Evolutionary conservation across 2,888 invertebrate genomes (phyloP), one percentile per base, ranked within the genome.

Genomic region (Dicyrtomina minuta): DNA sequence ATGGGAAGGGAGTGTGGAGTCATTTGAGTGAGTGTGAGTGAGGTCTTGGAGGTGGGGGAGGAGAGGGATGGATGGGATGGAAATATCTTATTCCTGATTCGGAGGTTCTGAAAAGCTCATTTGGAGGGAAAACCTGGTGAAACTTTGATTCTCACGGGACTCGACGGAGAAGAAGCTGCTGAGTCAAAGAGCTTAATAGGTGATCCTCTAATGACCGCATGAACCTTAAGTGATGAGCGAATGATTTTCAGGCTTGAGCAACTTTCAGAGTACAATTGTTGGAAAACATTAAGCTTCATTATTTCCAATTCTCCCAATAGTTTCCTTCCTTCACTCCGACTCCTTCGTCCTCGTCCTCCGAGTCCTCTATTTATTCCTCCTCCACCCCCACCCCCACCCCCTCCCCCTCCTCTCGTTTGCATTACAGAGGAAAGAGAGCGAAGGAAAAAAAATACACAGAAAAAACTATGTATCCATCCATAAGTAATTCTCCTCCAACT

Each of bases 141-240:
- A 24, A 15, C 5, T 55, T 22, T 15, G 17, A 20, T 20, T 55
- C 55, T 24, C 55, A 20, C 24, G 24, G 24, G 55, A 24, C 22
- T 3, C 17, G 24, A 20, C 5, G 20, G 17, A 20, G 4, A 20
- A 5, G 20, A 24, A 55, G 43, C 27, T 33, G 43, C 59, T 41
- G 59, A 60, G 59, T 60, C 59, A 41, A 41, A 60, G 17, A 15
- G 58, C 33, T 27, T 17, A 41, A 15, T 26, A 58, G 59, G 59
- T 41, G 59, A 60, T 60, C 39, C 43, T 41, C 43, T 39, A 60
- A 60, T 41, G 59, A 60, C 59, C 59, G 59, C 59, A 39, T 60
- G 41, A 60, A 60, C 39, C 59, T 17, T 17, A 39, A 60, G 39
- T 60, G 59, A 60, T 60, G 59, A 60, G 59, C 43, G 39, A 39